Conservation (phyloP, 2,797 vertebrate species). For the Xenentodon cancila region DNA sequence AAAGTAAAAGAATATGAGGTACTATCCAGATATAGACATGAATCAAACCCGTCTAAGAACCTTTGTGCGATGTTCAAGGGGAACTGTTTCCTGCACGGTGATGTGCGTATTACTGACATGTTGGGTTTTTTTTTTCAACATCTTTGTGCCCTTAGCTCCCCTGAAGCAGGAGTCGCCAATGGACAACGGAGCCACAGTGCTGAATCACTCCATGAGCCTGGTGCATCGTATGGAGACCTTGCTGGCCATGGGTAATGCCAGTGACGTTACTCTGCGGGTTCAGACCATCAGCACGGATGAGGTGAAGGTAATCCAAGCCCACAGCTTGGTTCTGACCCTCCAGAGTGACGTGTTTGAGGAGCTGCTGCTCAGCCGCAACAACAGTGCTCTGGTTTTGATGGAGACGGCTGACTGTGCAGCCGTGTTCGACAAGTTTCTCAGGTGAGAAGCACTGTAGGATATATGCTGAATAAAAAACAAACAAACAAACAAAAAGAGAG, state of each 20-base stretch:
- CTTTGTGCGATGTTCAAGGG: neutral
- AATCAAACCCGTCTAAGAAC: neutral
- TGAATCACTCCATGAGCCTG: slow-evolving; percentile 92
- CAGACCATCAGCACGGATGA: slow-evolving; percentile 87
- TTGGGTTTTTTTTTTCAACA: neutral
- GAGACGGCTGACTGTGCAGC: slow-evolving; percentile 85
- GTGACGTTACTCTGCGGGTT: slow-evolving; percentile 89
- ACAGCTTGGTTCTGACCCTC: slow-evolving; percentile 90
- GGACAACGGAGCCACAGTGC: slow-evolving; percentile 80
- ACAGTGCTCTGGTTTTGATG: slow-evolving; percentile 76
- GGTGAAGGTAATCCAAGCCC: slow-evolving; percentile 92
- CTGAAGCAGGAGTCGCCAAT: slow-evolving; percentile 83
- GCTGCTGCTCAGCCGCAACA: slow-evolving; percentile 86
- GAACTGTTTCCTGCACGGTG: neutral
- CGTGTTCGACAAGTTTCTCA: slow-evolving; percentile 95
- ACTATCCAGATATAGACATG: neutral
- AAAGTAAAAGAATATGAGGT: too few relatives aligned
- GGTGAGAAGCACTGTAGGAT: slow-evolving; percentile 71
- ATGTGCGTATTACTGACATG: too few relatives aligned
- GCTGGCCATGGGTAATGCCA: slow-evolving; percentile 87
- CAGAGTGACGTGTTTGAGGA: slow-evolving; percentile 91
- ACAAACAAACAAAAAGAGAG: neutral
- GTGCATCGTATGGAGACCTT: slow-evolving; percentile 90
- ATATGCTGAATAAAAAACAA: neutral
- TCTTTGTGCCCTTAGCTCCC: slow-evolving; percentile 69